phyloP scores from a whole-genome alignment of 2,888 invertebrate genomes.

The Iphiclides podalirius region DNA sequence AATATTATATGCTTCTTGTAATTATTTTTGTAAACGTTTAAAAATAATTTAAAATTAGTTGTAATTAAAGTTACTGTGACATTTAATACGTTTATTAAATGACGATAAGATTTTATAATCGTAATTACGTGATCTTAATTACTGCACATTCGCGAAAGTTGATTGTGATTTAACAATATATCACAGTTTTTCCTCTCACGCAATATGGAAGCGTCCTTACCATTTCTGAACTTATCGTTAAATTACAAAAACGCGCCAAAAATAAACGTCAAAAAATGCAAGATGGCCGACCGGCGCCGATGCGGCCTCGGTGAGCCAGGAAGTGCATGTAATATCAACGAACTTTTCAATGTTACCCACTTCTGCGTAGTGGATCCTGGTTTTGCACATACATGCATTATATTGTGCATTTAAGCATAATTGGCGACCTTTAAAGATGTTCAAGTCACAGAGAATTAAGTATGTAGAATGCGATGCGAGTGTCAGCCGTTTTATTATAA shows the following conservation, averaged over 20 bases:
- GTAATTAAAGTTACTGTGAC: background rate
- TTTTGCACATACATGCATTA: conserved; percentile 46
- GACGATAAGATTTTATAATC: conserved; percentile 3
- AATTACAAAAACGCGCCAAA: conserved; percentile 61
- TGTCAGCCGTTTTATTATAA: conserved; percentile 19
- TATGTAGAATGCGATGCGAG: background rate
- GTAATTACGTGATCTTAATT: conserved; percentile 6
- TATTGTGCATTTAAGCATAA: conserved; percentile 35
- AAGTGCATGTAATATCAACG: conserved; percentile 77
- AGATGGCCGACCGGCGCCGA: conserved; percentile 60
- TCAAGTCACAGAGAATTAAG: conserved; percentile 7
- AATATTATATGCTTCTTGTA: too few species aligned
- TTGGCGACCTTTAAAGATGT: conserved; percentile 33
- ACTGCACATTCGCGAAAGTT: conserved; percentile 1
- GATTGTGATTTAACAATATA: conserved; percentile 1
- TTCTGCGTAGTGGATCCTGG: conserved; percentile 54
- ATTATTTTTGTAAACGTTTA: too few species aligned
- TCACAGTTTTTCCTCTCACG: background rate
- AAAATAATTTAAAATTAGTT: too few species aligned
- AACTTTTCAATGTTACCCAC: conserved; percentile 76
- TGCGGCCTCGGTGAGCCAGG: conserved; percentile 64
- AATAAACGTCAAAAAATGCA: conserved; percentile 75
- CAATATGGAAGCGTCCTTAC: conserved; percentile 38
- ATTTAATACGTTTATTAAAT: background rate
- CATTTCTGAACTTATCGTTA: conserved; percentile 44